Base-by-base conservation (phyloP, 1,140 invertebrate genomes). In the Pseudomyrmex cubaensis region DNA sequence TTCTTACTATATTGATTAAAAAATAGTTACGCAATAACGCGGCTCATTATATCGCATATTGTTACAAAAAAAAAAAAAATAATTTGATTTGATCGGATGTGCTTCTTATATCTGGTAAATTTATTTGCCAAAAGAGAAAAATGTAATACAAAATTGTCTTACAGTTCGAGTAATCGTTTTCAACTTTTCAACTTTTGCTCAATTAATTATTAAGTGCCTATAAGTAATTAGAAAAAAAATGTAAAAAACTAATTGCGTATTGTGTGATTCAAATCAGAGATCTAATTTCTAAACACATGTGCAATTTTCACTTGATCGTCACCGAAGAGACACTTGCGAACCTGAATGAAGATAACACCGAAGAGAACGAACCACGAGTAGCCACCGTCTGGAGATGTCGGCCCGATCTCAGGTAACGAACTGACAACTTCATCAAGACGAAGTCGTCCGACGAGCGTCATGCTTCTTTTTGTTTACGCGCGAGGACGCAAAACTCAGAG, bases 321-420 rank as follows among this genome's bases (percentile, higher is more conserved):
- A 46, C 13, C 7, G n/a, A 20, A 63, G 44, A 25, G 13, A 50
- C 15, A 22, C 3, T 57, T 12, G 35, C 13, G 52, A 75, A 94
- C 95, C 90, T 96, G 95, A 86, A 96, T 95, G 69, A 96, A 93
- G 84, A 95, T 90, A 25, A 95, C 94, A 22, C 95, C 95, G 44
- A 95, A 82, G n/a, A 96, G 93, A 83, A 96, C 94, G 66, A 96
- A 85, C 96, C 96, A 96, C 2, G 96, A 96, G 86, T 96, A 96
- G 17, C 95, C 95, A 7, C 95, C 96, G 89, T 96, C 95, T 8
- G 96, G 95, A 62, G 95, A 93, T 13, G 94, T 95, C 0, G 96
- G 96, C 0, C 96, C 96, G 61, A 96, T 94, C 93, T 96, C 96
- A 22, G 96, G 95, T 77, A 95, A 95, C 20, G 96, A 96, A 35